Base-by-base conservation (phyloP, 2,113 vertebrate species). In the Nycticorax nycticorax region DNA sequence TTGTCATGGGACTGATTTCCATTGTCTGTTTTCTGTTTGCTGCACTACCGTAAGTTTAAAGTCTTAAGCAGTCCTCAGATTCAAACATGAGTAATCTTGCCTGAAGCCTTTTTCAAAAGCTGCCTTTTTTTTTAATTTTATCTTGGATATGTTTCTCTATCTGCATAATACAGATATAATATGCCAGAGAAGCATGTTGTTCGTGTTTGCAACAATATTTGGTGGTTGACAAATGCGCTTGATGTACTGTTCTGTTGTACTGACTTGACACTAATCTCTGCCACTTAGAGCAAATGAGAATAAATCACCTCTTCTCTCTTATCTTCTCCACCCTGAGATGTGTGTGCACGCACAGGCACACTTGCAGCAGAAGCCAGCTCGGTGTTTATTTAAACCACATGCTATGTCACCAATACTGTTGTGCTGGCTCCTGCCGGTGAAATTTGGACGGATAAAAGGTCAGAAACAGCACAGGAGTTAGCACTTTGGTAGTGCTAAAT, bases 21-120 rank as follows among this genome's bases (percentile, higher is more conserved):
- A 98, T 98, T 97, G 94, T 97, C 85, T 98, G 98, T 74, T 98
- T 98, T 57, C 97, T 98, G 76, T 97, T 98, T 93, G 98, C 98
- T 92, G 97, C 98, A 37, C 92, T 99, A 43, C 97, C 97, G 93
- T 96, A 93, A 98, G 98, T 98, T 94, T 81, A 64, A 86, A 96
- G 90, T 95, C 92, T 97, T 97, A 90, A 90, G 64, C 87, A 60
- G 21, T 80, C 78, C 85, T 95, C 88, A 83, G 59, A 95, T 95
- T 88, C 62, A 84, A 91, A 94, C 72, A 93, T 41, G 52, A 94
- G 84, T 96, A 96, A 96, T 98, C 76, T 97, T 84, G 76, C 94
- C 89, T 43, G 89, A 66, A 97, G 93, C 94, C 89, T 85, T 97
- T 95, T 82, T 79, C 88, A 89, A 91, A 92, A 95, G 89, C 96